Evolutionary conservation across 2,888 invertebrate genomes (phyloP), one percentile per base, ranked within the genome.

Genomic region (Latheticus oryzae): DNA sequence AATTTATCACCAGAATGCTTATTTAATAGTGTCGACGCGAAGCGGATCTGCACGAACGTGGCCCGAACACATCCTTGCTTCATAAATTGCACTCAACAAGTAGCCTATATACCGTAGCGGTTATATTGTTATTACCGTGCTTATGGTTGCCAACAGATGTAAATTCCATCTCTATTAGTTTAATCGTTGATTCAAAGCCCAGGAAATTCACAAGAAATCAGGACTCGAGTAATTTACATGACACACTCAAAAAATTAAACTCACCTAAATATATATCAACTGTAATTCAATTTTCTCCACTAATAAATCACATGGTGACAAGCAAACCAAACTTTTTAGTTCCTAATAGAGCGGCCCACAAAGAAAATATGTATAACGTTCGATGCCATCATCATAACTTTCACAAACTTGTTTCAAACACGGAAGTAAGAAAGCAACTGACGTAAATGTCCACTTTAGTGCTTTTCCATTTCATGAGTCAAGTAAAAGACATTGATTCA

Each of bases 41-140:
- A 63, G 59, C 76, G 76, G 73, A 71, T 73, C 68, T 68, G 69
- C 72, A 75, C 76, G 76, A 75, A 68, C 67, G 38, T 53, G 58
- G 56, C 65, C 68, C 72, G 74, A 72, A 68, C 67, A 68, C 73
- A 74, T 73, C 73, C 70, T 71, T 72, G 69, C 73, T 76, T 76
- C 79, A 80, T 80, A 80, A 80, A 80, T 80, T 78, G 74, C 73
- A 72, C 77, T 79, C 80, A 80, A 80, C 80, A 80, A 79, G 80
- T 80, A 78, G 79, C 76, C 78, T 76, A 78, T 78, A 78, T 76
- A 78, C 75, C 71, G 74, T 71, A 73, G 73, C 74, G 75, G 76
- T 78, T 78, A 77, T 78, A 79, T 79, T 79, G 78, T 79, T 79
- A 79, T 79, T 79, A 78, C 78, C 72, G 75, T 76, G 75, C 78